Evolutionary conservation across 1,140 invertebrate species (phyloP).

Genomic region (Zaprionus davidi): DNA sequence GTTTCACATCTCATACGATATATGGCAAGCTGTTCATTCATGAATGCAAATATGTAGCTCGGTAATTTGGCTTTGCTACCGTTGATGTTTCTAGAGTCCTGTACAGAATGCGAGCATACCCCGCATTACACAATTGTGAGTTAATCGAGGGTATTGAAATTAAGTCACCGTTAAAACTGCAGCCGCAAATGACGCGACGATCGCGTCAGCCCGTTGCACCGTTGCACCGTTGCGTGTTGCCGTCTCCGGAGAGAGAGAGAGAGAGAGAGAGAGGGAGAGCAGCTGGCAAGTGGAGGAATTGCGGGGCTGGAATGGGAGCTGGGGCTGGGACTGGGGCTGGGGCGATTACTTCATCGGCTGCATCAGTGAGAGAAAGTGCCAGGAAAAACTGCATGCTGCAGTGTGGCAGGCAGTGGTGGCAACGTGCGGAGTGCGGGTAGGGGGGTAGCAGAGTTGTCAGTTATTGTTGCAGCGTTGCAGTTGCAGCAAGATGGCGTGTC

Average conservation of each 20-base stretch:
- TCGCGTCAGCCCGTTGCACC: conserved; percentile 50
- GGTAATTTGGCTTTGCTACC: no score
- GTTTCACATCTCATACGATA: no score
- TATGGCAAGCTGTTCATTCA: no score
- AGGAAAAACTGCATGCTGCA: conserved; percentile 63
- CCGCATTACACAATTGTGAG: neutral
- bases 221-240: conserved; percentile 47
- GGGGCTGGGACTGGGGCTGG: conserved; percentile 1
- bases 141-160: conserved; percentile 39
- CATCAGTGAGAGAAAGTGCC: conserved; percentile 71
- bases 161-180: conserved; percentile 68
- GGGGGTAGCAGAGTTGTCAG: conserved; percentile 4
- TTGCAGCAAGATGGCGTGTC: conserved; percentile 64
- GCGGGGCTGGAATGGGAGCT: neutral
- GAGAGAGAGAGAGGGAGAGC: neutral
- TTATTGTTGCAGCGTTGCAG: conserved; percentile 15
- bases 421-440: conserved; percentile 12
- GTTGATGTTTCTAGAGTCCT: no score
- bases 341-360: conserved; percentile 70
- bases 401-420: conserved; percentile 29
- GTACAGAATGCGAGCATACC: neutral
- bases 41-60: no score
- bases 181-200: conserved; percentile 44
- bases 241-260: neutral
- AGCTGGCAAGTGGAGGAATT: neutral